A percentile compares a stretch with the other conserved stretches of the same genome.
phyloP scores from a whole-genome alignment of 1,140 invertebrate species.

The Drosophila mayri region DNA sequence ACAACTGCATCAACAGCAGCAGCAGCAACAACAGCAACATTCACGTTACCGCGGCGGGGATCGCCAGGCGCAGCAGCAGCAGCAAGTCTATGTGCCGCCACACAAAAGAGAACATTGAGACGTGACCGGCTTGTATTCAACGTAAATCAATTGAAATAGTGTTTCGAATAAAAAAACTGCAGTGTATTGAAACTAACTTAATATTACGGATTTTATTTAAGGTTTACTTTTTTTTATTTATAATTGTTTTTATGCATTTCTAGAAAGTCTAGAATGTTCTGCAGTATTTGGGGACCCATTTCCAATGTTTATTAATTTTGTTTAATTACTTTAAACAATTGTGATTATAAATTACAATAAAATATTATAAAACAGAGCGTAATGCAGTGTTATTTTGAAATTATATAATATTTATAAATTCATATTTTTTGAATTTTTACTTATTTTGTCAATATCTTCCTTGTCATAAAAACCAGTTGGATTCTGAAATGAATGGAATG shows the following conservation, averaged over 20 bases:
- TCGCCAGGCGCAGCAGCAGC: constrained; percentile 70
- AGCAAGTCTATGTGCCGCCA: constrained; percentile 84
- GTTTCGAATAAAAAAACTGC: constrained; percentile 53
- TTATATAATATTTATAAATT: neutral
- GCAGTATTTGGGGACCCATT: too few relatives aligned
- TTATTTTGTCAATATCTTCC: too few relatives aligned
- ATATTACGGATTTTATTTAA: neutral
- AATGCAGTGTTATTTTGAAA: neutral
- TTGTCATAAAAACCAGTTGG: neutral
- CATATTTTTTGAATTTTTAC: neutral
- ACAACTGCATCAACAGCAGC: constrained; percentile 11
- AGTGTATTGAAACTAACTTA: constrained; percentile 33
- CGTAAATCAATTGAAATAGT: constrained; percentile 66
- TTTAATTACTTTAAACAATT: neutral
- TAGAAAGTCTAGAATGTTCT: neutral
- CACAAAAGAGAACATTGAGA: constrained; percentile 78
- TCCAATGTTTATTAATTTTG: neutral
- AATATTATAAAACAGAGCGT: neutral
- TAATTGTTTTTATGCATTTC: neutral
- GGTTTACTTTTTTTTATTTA: neutral
- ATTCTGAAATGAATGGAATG: neutral
- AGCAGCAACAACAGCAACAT: constrained; percentile 34
- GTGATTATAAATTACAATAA: neutral
- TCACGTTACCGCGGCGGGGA: constrained; percentile 70
- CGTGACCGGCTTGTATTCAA: constrained; percentile 17